Conservation (phyloP, 2,888 invertebrate genomes). For the Aphodius sticticus region DNA sequence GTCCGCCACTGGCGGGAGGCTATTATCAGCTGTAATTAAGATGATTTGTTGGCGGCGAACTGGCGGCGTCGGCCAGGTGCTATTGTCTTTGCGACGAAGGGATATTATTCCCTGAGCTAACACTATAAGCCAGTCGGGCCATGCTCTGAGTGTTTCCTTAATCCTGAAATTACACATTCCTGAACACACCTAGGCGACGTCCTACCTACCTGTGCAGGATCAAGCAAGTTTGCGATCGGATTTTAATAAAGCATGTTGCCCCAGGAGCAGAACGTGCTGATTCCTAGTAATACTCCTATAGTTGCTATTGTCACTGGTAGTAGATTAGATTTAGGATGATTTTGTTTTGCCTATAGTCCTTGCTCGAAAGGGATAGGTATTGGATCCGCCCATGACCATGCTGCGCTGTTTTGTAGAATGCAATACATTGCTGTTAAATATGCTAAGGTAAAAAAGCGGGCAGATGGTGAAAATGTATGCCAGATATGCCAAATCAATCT, state of each 20-base stretch:
- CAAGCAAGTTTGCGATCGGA: background rate
- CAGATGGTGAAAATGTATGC: no score
- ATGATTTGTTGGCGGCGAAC: constrained; percentile 49
- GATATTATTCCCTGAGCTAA: constrained; percentile 41
- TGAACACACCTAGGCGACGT: background rate
- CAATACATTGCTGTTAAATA: no score
- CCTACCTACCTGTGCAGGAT: background rate
- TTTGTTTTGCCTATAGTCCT: no score
- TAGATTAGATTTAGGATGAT: no score
- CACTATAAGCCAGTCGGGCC: constrained; percentile 12
- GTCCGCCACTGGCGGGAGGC: constrained; percentile 38
- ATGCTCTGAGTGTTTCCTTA: constrained; percentile 21
- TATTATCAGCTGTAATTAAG: constrained; percentile 53
- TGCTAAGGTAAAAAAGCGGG: no score
- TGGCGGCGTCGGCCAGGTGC: constrained; percentile 51
- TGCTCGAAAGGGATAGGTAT: no score
- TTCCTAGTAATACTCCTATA: background rate
- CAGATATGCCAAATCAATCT: no score
- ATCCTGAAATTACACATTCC: constrained; percentile 27
- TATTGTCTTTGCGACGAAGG: constrained; percentile 48
- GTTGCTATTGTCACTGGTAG: no score
- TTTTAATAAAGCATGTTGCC: background rate
- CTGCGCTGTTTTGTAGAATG: no score
- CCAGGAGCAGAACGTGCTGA: background rate
- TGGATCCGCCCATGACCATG: no score